Evolutionary conservation across 2,113 vertebrate genomes (phyloP).

Genomic region (Pollachius pollachius): DNA sequence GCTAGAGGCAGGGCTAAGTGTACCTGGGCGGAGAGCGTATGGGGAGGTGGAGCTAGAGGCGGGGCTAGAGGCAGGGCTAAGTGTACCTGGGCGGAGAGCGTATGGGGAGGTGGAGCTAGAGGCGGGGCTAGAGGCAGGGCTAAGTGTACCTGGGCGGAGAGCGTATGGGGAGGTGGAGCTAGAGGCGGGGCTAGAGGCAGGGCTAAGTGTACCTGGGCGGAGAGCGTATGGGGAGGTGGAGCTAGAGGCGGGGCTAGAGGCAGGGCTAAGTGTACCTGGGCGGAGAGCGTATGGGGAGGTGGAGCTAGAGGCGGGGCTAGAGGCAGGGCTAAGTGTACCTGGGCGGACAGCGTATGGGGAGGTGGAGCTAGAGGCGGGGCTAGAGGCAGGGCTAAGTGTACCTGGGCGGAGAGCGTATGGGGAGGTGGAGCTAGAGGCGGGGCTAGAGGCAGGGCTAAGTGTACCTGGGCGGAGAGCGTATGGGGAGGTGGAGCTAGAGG

Average conservation of each 20-base stretch:
- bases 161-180: not conserved
- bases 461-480: slow-evolving; percentile 81
- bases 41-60: too few species aligned
- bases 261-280: too few species aligned
- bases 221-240: not conserved
- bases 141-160: too few species aligned
- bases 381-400: slow-evolving; percentile 20
- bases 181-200: not conserved
- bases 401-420: too few species aligned
- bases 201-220: too few species aligned
- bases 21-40: too few species aligned
- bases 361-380: not conserved
- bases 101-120: too few species aligned
- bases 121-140: too few species aligned
- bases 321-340: too few species aligned
- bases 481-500: slow-evolving; percentile 69
- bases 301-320: not conserved
- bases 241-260: not conserved
- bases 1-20: too few species aligned
- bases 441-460: not conserved
- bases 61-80: too few species aligned
- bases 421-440: slow-evolving; percentile 66
- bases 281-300: not conserved
- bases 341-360: not conserved
- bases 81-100: too few species aligned